Percentiles rank a stretch among this genome's conserved stretches.
Conservation (phyloP, 1,140 invertebrate species). For the Hesperophylax magnus region DNA sequence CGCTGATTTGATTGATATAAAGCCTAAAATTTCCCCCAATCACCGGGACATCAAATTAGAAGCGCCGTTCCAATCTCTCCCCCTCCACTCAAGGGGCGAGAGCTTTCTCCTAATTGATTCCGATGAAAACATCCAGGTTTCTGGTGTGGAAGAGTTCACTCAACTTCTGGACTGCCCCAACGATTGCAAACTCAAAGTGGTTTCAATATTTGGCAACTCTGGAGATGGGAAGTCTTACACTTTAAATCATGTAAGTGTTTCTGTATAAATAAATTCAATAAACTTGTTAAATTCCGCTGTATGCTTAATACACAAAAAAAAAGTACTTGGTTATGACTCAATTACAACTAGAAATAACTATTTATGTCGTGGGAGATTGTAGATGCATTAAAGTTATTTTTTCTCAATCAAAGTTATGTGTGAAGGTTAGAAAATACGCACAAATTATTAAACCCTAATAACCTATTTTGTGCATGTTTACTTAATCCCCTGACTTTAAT, state of each 20-base stretch:
- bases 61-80: constrained; percentile 45
- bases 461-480: too few relatives aligned
- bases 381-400: too few relatives aligned
- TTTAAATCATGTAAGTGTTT: constrained; percentile 76
- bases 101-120: constrained; percentile 74
- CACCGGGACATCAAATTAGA: background rate
- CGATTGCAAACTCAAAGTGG: constrained; percentile 80
- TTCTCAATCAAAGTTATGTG: too few relatives aligned
- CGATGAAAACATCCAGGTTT: constrained; percentile 71
- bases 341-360: too few relatives aligned
- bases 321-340: too few relatives aligned
- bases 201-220: constrained; percentile 91
- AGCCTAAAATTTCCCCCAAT: background rate
- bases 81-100: constrained; percentile 37
- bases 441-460: too few relatives aligned
- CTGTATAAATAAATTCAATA: too few relatives aligned
- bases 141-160: constrained; percentile 69
- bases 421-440: too few relatives aligned
- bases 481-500: too few relatives aligned
- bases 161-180: constrained; percentile 67
- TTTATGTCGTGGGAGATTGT: too few relatives aligned
- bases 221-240: constrained; percentile 90
- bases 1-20: constrained; percentile 26
- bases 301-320: too few relatives aligned
- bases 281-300: too few relatives aligned